These are phyloP conservation scores for Oscheius sp. DNA, from an alignment of 2,888 invertebrate genomes.

Conservation along the genomic window DNA sequence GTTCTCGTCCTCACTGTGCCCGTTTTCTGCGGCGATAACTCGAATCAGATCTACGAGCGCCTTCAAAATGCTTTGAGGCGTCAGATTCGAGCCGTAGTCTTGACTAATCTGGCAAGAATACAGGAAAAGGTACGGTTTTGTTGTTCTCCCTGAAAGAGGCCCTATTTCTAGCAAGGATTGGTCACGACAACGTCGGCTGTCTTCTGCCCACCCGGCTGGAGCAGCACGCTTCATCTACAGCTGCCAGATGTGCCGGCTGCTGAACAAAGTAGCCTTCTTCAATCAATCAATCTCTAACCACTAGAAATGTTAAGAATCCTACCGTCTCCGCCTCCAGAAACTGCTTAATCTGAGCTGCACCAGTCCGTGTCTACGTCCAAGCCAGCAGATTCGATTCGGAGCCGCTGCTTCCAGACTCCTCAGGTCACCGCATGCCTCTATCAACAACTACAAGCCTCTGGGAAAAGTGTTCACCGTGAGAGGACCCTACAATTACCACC, in stretches of 20 bases:
- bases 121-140: slow-evolving; percentile 40
- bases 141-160: no score
- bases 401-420: slow-evolving; percentile 43
- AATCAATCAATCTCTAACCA: no score
- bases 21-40: slow-evolving; percentile 49
- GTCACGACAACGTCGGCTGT: slow-evolving; percentile 47
- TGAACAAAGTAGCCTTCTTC: not conserved
- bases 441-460: slow-evolving; percentile 54
- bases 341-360: slow-evolving; percentile 54
- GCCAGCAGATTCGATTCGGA: slow-evolving; percentile 45
- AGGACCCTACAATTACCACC: slow-evolving; percentile 92
- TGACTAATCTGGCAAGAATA: slow-evolving; percentile 46
- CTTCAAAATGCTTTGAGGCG: slow-evolving; percentile 47
- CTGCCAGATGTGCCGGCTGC: slow-evolving; percentile 39
- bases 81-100: slow-evolving; percentile 47
- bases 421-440: slow-evolving; percentile 47
- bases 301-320: slow-evolving; percentile 32
- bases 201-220: slow-evolving; percentile 60
- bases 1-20: slow-evolving; percentile 46
- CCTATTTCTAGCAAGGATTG: slow-evolving; percentile 39
- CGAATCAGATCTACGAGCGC: slow-evolving; percentile 44
- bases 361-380: slow-evolving; percentile 50
- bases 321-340: slow-evolving; percentile 55
- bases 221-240: slow-evolving; percentile 55
- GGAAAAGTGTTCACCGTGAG: slow-evolving; percentile 77